phyloP scores from a whole-genome alignment of 2,888 invertebrate species.

The Campopleginae sp. region DNA sequence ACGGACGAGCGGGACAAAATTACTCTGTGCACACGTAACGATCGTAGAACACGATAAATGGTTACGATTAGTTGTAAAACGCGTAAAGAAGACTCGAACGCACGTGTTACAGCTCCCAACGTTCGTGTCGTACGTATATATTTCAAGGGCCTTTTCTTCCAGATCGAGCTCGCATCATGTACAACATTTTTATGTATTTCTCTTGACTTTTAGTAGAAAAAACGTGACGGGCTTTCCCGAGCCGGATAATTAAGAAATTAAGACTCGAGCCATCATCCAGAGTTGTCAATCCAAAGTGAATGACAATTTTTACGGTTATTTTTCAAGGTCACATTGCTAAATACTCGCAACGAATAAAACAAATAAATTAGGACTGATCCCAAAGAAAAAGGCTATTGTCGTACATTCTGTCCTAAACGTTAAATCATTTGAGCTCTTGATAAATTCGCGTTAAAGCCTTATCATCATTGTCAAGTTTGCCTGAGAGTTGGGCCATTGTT shows the following conservation, averaged over 20 bases:
- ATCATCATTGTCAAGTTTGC: conserved; percentile 46
- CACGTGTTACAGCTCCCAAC: conserved; percentile 30
- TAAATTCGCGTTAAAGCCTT: conserved; percentile 43
- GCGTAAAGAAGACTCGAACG: conserved; percentile 22
- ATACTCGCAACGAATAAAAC: neutral
- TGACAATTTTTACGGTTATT: neutral
- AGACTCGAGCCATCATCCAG: neutral
- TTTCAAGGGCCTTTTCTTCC: conserved; percentile 13
- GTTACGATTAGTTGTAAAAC: conserved; percentile 57
- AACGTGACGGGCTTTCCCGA: neutral
- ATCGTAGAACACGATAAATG: conserved; percentile 24
- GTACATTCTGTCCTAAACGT: conserved; percentile 1
- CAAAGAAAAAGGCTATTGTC: neutral
- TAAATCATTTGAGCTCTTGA: conserved; percentile 25
- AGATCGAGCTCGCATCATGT: neutral
- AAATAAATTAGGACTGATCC: neutral
- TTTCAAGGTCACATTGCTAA: neutral
- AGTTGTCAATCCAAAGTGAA: neutral
- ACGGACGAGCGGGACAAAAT: conserved; percentile 37
- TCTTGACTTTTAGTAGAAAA: neutral
- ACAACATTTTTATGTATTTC: neutral
- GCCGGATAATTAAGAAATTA: neutral
- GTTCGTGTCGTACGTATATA: conserved; percentile 26
- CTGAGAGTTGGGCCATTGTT: conserved; percentile 21
- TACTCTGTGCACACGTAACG: conserved; percentile 15